Percentiles rank a stretch among this genome's conserved stretches.
Conservation (phyloP, 2,113 vertebrate species). For the Saccopteryx leptura region DNA sequence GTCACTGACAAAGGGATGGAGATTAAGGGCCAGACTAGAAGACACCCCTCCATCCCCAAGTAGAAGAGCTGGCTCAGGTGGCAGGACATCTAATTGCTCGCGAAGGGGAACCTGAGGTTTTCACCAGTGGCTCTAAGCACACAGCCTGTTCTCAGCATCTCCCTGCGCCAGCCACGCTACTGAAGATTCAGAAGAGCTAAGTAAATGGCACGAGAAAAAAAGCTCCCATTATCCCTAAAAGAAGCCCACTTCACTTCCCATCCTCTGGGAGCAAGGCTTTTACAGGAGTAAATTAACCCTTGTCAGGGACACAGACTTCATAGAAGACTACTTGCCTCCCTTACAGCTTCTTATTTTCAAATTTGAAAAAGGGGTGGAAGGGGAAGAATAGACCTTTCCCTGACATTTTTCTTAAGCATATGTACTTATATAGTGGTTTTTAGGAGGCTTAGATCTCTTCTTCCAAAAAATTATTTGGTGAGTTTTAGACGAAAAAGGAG, state of each 20-base stretch:
- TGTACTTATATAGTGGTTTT: background rate
- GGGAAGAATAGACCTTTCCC: background rate
- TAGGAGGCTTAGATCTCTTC: background rate
- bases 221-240: background rate
- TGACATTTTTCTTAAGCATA: constrained; percentile 41
- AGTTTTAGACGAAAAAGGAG: background rate
- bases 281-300: background rate
- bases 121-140: background rate
- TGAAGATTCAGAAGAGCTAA: background rate
- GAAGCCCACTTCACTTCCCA: background rate
- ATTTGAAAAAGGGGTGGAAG: background rate
- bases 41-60: background rate
- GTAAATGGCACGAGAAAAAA: background rate
- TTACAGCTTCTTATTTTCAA: constrained; percentile 18
- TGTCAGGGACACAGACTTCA: background rate
- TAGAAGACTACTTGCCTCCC: background rate
- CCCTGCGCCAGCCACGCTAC: background rate
- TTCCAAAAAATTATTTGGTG: background rate
- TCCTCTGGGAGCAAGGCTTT: background rate
- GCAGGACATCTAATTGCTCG: background rate
- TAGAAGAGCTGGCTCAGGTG: background rate
- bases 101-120: background rate
- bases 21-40: background rate
- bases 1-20: background rate
- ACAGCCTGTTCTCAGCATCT: background rate